A percentile compares a stretch with the other conserved stretches of the same genome.
Evolutionary conservation across 2,888 invertebrate genomes (phyloP).

Genomic region (Cataglyphis rosenhaueri): DNA sequence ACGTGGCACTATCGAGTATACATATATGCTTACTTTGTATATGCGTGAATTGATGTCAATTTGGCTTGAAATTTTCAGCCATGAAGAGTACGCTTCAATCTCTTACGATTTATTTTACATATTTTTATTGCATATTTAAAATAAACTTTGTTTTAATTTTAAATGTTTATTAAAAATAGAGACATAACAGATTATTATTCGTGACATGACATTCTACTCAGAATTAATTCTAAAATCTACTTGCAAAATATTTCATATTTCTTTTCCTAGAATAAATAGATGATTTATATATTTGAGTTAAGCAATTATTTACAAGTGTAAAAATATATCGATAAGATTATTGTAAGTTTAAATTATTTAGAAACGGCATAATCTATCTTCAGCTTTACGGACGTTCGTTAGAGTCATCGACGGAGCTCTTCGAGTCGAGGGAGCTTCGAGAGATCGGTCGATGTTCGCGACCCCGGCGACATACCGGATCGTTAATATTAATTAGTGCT

Average conservation of each 20-base stretch:
- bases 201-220: background rate
- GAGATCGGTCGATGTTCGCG: conserved; percentile 60
- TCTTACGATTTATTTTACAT: conserved; percentile 2
- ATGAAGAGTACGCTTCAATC: background rate
- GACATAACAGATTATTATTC: background rate
- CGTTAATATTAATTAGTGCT: conserved; percentile 76
- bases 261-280: background rate
- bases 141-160: background rate
- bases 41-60: conserved; percentile 53
- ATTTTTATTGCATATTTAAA: conserved; percentile 8
- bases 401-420: conserved; percentile 19
- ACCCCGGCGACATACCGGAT: conserved; percentile 56
- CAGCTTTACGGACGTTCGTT: conserved; percentile 39
- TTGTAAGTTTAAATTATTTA: background rate
- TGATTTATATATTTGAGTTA: background rate
- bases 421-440: conserved; percentile 44
- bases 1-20: conserved; percentile 55
- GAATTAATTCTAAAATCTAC: background rate
- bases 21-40: conserved; percentile 26
- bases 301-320: background rate
- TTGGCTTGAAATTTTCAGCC: conserved; percentile 14
- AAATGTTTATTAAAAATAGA: background rate
- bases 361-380: conserved; percentile 62
- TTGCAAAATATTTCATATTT: background rate
- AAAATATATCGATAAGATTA: background rate